A percentile compares a stretch with the other conserved stretches of the same genome.
These are phyloP conservation scores for Sceloporus tristichus DNA, from an alignment of 2,113 vertebrate genomes.

Conservation along the genomic window DNA sequence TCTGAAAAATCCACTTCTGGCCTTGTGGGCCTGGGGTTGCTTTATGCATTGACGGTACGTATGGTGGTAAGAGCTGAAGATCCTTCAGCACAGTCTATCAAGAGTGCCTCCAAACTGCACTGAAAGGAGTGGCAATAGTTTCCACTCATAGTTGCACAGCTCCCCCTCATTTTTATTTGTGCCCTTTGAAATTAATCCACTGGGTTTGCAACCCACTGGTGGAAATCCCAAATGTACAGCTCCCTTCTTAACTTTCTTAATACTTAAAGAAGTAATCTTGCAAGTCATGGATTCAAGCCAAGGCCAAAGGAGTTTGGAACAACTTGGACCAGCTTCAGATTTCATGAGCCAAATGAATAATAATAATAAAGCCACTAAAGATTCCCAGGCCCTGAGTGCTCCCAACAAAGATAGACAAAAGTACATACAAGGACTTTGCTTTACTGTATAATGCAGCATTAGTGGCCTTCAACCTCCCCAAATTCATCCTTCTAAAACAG, in stretches of 20 bases:
- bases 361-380: slow-evolving; percentile 35
- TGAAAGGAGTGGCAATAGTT: too few relatives aligned
- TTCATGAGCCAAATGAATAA: slow-evolving; percentile 57
- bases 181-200: not conserved
- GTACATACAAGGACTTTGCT: slow-evolving; percentile 51
- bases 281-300: slow-evolving; percentile 54
- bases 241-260: slow-evolving; percentile 52
- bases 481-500: not conserved
- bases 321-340: slow-evolving; percentile 66
- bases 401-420: slow-evolving; percentile 51
- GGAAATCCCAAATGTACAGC: not conserved
- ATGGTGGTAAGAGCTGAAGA: not conserved
- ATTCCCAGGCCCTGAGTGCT: slow-evolving; percentile 55
- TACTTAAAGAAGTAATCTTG: slow-evolving; percentile 44
- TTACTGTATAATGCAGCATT: slow-evolving; percentile 13
- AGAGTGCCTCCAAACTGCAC: not conserved
- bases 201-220: not conserved
- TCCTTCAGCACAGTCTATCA: not conserved
- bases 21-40: slow-evolving; percentile 91
- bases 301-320: slow-evolving; percentile 56
- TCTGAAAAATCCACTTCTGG: slow-evolving; percentile 63
- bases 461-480: slow-evolving; percentile 1
- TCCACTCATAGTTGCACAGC: too few relatives aligned
- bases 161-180: not conserved
- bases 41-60: slow-evolving; percentile 94